Conservation (phyloP, 2,888 invertebrate genomes). For the Ophioninae sp. region DNA sequence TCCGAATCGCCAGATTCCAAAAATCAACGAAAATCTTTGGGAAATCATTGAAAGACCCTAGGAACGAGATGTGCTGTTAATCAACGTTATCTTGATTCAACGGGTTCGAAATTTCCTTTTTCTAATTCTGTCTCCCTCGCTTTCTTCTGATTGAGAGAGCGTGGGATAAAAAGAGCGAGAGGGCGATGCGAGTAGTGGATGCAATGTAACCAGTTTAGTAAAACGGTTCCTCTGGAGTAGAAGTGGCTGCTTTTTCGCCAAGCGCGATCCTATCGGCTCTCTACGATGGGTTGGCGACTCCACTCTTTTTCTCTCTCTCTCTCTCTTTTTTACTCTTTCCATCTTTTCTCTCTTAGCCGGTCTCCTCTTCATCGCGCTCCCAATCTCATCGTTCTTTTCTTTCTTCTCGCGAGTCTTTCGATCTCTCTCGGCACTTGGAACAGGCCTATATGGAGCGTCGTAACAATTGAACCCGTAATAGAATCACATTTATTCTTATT, state of each 20-base stretch:
- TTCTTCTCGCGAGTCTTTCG: conserved; percentile 33
- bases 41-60: not conserved
- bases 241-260: conserved; percentile 49
- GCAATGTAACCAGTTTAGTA: conserved; percentile 34
- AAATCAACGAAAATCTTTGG: not conserved
- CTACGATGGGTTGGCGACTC: conserved; percentile 40
- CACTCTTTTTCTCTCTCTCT: conserved; percentile 11
- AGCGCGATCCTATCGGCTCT: conserved; percentile 56
- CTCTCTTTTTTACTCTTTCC: conserved; percentile 11
- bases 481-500: conserved; percentile 81
- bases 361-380: conserved; percentile 53
- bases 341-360: not conserved
- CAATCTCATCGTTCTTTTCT: conserved; percentile 42
- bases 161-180: conserved; percentile 13
- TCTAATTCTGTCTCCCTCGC: not conserved
- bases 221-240: conserved; percentile 51
- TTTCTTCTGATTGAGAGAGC: not conserved
- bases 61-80: not conserved
- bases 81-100: not conserved
- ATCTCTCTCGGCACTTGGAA: conserved; percentile 53
- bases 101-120: not conserved
- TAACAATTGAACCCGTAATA: conserved; percentile 81
- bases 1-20: too few species aligned
- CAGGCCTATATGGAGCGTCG: conserved; percentile 73
- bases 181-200: conserved; percentile 20